Conservation (phyloP, 2,888 invertebrate genomes). For the Caradrina kadenii region DNA sequence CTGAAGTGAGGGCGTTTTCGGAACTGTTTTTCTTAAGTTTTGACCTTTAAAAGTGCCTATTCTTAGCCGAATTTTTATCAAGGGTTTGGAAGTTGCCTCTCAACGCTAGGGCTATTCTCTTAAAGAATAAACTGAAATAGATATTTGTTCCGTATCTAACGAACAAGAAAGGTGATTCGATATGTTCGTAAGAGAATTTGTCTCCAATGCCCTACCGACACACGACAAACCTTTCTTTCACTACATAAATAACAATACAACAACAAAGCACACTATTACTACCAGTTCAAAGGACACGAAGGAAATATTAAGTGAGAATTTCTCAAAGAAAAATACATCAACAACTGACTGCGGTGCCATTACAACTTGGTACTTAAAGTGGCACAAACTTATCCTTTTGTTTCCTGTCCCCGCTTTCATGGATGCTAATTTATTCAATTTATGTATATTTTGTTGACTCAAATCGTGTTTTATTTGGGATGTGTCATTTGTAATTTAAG, state of each 20-base stretch:
- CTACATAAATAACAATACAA: conserved; percentile 51
- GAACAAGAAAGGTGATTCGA: conserved; percentile 2
- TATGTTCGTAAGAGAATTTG: conserved; percentile 4
- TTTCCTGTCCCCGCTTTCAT: conserved; percentile 42
- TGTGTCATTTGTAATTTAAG: conserved; percentile 9
- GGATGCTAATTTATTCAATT: conserved; percentile 57
- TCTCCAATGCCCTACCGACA: not conserved
- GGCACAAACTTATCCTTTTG: conserved; percentile 59
- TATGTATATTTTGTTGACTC: conserved; percentile 53
- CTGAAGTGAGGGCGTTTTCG: not conserved
- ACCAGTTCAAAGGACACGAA: conserved; percentile 35
- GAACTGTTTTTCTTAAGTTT: not conserved
- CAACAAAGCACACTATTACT: conserved; percentile 30
- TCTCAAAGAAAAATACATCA: conserved; percentile 56
- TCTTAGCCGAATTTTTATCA: not conserved
- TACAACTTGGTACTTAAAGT: conserved; percentile 63
- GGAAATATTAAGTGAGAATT: conserved; percentile 55
- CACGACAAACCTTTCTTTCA: conserved; percentile 14
- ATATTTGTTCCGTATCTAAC: not conserved
- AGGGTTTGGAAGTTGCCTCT: not conserved
- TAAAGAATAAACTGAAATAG: not conserved
- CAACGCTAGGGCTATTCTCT: not conserved
- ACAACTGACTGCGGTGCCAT: conserved; percentile 39
- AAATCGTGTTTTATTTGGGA: conserved; percentile 11
- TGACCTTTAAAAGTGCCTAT: not conserved